Base-by-base conservation (phyloP, 37 sponge, comb jelly and placozoan genomes). In the Cliona cf. orientalis region DNA sequence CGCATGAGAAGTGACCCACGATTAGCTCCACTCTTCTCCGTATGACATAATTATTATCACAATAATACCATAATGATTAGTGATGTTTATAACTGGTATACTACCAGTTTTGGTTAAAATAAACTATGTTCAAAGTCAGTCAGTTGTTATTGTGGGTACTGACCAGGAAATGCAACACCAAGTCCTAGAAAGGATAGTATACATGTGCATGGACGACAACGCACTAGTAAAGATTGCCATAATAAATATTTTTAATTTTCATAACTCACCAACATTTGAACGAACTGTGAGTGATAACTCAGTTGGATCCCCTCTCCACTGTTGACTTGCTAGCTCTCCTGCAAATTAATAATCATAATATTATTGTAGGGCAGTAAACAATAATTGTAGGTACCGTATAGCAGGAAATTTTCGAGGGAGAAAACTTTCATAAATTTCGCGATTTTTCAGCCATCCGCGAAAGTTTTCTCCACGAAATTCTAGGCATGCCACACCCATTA, bases 1-100 rank as follows among this genome's bases (percentile, higher is more conserved):
- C 80, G 86, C 32, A 69, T 97, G 23, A 83, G 56, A 55, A 61
- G 29, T 9, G 98, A 97, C 49, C 80, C 67, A 0, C 64, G 98
- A 63, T 38, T 66, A 36, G 53, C 65, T 43, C 11, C 21, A 62
- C 26, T 25, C 23, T 7, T 25, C 28, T 12, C 11, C 23, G 7
- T 28, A 62, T 19, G 11, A n/a, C 23, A n/a, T 6, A 62, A n/a
- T 28, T 7, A 62, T 49, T 49, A 19, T 11, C 55, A 11, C 17
- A 19, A 49, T 49, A 11, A 49, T 19, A 49, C n/a, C n/a, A n/a
- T n/a, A n/a, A n/a, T n/a, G n/a, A n/a, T n/a, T n/a, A n/a, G n/a
- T n/a, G n/a, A n/a, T n/a, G n/a, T n/a, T 49, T 49, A 49, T 14
- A 49, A 49, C 14, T 49, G 9, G 14, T 49, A 49, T 49, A 49